These are phyloP conservation scores for Hexactinellida sp. DNA, from an alignment of 37 sponge, comb jelly and placozoan species.

Conservation along the genomic window DNA sequence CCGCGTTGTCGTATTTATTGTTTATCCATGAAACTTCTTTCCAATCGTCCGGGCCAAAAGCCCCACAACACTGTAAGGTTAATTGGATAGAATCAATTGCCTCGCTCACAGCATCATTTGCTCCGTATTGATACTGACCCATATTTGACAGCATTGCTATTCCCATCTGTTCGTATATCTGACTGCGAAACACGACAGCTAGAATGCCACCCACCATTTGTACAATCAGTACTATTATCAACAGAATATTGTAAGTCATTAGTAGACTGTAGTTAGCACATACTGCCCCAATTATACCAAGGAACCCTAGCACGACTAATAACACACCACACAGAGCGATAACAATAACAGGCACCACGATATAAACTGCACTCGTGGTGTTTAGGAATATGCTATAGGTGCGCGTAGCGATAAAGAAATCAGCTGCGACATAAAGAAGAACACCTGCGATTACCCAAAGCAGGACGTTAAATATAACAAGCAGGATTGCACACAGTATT, in stretches of 20 bases:
- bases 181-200: not conserved
- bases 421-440: not conserved
- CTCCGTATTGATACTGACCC: not conserved
- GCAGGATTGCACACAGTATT: not conserved
- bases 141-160: not conserved
- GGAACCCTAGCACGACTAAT: not conserved
- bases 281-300: not conserved
- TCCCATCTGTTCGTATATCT: not conserved
- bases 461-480: not conserved
- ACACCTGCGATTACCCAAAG: not conserved
- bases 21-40: not conserved
- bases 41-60: not conserved
- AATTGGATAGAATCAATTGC: not conserved
- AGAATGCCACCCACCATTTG: not conserved
- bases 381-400: not conserved
- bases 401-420: not conserved
- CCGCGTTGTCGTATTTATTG: not conserved
- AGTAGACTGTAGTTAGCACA: not conserved
- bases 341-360: conserved; percentile 6
- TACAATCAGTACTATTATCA: not conserved
- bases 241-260: not conserved
- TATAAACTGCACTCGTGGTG: not conserved
- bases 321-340: not conserved
- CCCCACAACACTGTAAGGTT: not conserved
- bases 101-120: not conserved